Evolutionary conservation across 2,797 vertebrate species (phyloP).

Genomic region (Meda fulgida): DNA sequence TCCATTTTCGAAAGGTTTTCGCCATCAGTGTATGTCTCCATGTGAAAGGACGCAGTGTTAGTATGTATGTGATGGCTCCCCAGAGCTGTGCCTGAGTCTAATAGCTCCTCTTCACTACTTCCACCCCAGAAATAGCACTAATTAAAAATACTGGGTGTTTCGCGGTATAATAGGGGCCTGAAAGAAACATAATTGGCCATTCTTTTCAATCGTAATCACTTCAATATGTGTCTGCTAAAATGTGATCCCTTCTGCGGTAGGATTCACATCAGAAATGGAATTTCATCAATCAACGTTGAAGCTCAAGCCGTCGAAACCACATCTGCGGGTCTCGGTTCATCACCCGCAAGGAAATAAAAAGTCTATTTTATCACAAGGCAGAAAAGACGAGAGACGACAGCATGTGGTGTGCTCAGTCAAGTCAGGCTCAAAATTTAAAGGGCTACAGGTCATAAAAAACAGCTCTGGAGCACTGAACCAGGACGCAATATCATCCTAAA

Average conservation of each 20-base stretch:
- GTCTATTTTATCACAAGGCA: conserved; percentile 5
- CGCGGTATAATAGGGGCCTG: conserved; percentile 55
- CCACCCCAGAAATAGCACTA: conserved; percentile 48
- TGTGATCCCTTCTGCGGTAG: conserved; percentile 57
- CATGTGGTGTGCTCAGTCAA: background rate
- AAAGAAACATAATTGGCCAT: conserved; percentile 55
- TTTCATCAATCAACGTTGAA: conserved; percentile 64
- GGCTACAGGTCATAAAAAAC: conserved; percentile 7
- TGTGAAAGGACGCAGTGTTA: background rate
- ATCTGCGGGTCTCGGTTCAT: conserved; percentile 3
- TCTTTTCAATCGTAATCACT: conserved; percentile 67
- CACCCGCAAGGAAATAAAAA: conserved; percentile 9
- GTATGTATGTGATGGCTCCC: background rate
- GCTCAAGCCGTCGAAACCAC: conserved; percentile 19
- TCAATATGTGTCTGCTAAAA: conserved; percentile 61
- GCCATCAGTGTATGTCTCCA: conserved; percentile 31
- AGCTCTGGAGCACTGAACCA: conserved; percentile 46
- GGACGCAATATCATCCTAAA: conserved; percentile 48
- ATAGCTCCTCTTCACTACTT: conserved; percentile 48
- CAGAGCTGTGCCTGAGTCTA: conserved; percentile 22
- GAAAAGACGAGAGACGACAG: background rate
- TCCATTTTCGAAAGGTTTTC: conserved; percentile 38
- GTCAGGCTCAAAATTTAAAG: background rate
- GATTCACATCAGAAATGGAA: conserved; percentile 52
- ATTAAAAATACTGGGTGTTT: conserved; percentile 63